Evolutionary conservation across 2,113 vertebrate genomes (phyloP), one percentile per base, ranked within the genome.

Genomic region (Tiliqua scincoides): DNA sequence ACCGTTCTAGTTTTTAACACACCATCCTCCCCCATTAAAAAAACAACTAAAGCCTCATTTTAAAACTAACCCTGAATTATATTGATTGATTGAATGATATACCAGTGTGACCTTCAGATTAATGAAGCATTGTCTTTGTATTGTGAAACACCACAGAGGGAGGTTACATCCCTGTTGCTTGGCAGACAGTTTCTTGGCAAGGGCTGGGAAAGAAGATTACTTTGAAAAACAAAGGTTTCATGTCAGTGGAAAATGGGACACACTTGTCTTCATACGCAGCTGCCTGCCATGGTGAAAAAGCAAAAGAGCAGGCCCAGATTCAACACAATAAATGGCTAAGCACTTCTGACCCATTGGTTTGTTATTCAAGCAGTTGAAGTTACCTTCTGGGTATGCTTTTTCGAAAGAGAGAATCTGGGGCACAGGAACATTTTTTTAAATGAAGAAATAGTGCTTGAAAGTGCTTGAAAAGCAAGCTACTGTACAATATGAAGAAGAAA

Each of bases 191-290:
- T 77, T 93, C 85, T 92, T 93, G 91, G 90, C 65, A 63, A 86
- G 75, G n/a, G 30, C 65, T 68, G 81, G n/a, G 81, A 83, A 84
- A 59, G 82, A 90, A 67, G 90, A 87, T 88, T 81, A 88, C 86
- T 86, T 91, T 87, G 84, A 90, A 85, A 89, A 90, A 75, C 70
- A 91, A 88, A 93, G 91, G 84, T 91, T 86, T 82, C 87, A 84
- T 89, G 86, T 94, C 93, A 93, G 89, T 93, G 93, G 35, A 89
- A 92, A 85, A 77, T 79, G 87, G 83, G 89, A 89, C 88, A 90
- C 84, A 84, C 85, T 89, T 85, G 40, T 73, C 82, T 92, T 95
- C 40, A 8, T 89, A 20, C 77, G 91, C 92, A 90, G 95, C 89
- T 79, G 4, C 54, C 82, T 91, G 91, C 92, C 91, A 72, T 20